Evolutionary conservation across 2,888 invertebrate genomes (phyloP).

Genomic region (Tuberolachnus salignus): DNA sequence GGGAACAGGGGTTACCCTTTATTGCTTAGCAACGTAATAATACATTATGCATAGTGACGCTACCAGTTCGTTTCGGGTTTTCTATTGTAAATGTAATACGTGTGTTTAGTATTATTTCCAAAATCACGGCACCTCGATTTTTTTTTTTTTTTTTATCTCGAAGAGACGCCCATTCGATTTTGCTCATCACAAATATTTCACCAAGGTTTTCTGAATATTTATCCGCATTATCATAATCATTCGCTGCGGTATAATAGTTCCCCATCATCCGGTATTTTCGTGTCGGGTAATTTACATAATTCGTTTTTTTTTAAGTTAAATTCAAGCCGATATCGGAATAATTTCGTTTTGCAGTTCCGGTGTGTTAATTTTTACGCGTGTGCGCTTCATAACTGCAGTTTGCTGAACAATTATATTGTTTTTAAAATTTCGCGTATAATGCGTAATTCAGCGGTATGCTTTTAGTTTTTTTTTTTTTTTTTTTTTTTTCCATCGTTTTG

Average conservation of each 20-base stretch:
- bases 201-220: not conserved
- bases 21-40: not conserved
- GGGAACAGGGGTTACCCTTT: not conserved
- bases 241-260: not conserved
- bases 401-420: not conserved
- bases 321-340: not conserved
- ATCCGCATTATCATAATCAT: not conserved
- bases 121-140: constrained; percentile 1
- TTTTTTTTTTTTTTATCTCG: not conserved
- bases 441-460: constrained; percentile 10
- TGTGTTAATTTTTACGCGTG: not conserved
- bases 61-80: constrained; percentile 20
- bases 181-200: not conserved
- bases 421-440: constrained; percentile 6
- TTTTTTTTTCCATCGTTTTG: too few relatives aligned
- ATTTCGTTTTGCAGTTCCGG: constrained; percentile 35
- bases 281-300: not conserved
- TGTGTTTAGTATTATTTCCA: not conserved
- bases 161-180: not conserved
- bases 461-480: not conserved
- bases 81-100: not conserved
- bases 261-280: constrained; percentile 40
- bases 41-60: not conserved
- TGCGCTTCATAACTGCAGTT: not conserved
- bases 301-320: not conserved